A percentile compares a stretch with the other conserved stretches of the same genome.
Conservation (phyloP, 2,797 vertebrate genomes). For the Hydrophis major region DNA sequence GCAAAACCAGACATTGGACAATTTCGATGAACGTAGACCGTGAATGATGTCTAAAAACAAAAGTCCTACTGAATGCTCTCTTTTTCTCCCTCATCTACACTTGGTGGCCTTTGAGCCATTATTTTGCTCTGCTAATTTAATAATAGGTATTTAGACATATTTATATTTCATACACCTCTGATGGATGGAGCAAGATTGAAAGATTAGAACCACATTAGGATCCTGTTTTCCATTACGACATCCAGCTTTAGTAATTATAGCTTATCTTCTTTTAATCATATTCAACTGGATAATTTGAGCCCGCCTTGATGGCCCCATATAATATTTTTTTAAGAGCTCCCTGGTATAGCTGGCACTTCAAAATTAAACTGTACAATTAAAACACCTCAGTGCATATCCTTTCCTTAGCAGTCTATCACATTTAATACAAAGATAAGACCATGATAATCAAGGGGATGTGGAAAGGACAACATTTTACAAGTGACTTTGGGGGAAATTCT, state of each 20-base stretch:
- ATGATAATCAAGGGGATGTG: slow-evolving; percentile 40
- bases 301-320: slow-evolving; percentile 72
- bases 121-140: slow-evolving; percentile 28
- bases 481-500: slow-evolving; percentile 50
- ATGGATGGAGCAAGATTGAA: slow-evolving; percentile 41
- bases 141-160: slow-evolving; percentile 55
- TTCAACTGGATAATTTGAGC: slow-evolving; percentile 77
- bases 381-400: slow-evolving; percentile 63
- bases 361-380: slow-evolving; percentile 70
- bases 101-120: slow-evolving; percentile 28
- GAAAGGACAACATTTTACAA: slow-evolving; percentile 39
- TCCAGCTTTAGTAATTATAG: slow-evolving; percentile 68
- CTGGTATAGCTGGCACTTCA: slow-evolving; percentile 68
- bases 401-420: slow-evolving; percentile 58
- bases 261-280: slow-evolving; percentile 74
- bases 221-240: slow-evolving; percentile 69
- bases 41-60: slow-evolving; percentile 57
- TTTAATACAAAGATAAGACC: slow-evolving; percentile 68
- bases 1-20: slow-evolving; percentile 61
- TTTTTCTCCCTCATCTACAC: slow-evolving; percentile 19
- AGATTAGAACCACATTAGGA: slow-evolving; percentile 60
- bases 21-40: slow-evolving; percentile 54
- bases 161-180: slow-evolving; percentile 65
- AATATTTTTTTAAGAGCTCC: slow-evolving; percentile 75
- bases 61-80: slow-evolving; percentile 27